Percentiles rank a stretch among this genome's conserved stretches.
Evolutionary conservation across 2,113 vertebrate genomes (phyloP).

Genomic region (Stictonetta naevosa): DNA sequence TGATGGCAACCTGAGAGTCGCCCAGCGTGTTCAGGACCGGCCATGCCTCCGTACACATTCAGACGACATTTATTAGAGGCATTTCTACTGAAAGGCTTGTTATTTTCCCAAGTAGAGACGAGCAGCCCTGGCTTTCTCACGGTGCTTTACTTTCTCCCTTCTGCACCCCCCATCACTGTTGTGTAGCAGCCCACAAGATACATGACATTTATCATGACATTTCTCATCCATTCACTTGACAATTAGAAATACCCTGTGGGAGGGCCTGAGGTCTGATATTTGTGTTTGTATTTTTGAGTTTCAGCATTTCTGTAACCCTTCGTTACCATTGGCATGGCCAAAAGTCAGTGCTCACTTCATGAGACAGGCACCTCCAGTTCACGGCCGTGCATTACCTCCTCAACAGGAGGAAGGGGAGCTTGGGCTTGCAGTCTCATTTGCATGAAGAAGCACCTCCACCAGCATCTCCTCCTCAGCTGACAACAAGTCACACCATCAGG

Average conservation of each 20-base stretch:
- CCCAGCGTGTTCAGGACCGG: not conserved
- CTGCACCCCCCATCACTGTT: not conserved
- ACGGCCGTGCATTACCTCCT: not conserved
- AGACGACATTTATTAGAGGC: not conserved
- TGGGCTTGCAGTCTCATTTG: not conserved
- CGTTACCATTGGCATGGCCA: conserved; percentile 5
- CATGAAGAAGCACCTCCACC: not conserved
- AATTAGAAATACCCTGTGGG: conserved; percentile 71
- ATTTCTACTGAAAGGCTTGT: not conserved
- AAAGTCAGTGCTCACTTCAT: not conserved
- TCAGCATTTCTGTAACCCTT: conserved; percentile 71
- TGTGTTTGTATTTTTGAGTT: conserved; percentile 55
- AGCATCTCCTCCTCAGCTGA: not conserved
- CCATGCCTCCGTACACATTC: not conserved
- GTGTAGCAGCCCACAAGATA: conserved; percentile 56
- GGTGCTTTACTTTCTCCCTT: not conserved
- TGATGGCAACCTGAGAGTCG: not conserved
- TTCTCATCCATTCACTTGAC: conserved; percentile 74
- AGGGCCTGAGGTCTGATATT: conserved; percentile 59
- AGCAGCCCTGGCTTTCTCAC: not conserved
- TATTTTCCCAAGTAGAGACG: not conserved
- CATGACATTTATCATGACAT: conserved; percentile 80
- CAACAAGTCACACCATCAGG: not conserved
- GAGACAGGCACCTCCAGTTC: not conserved
- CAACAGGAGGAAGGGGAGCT: not conserved